These are phyloP conservation scores for Geotrypetes seraphini DNA, from an alignment of 2,797 vertebrate species.

Conservation along the genomic window DNA sequence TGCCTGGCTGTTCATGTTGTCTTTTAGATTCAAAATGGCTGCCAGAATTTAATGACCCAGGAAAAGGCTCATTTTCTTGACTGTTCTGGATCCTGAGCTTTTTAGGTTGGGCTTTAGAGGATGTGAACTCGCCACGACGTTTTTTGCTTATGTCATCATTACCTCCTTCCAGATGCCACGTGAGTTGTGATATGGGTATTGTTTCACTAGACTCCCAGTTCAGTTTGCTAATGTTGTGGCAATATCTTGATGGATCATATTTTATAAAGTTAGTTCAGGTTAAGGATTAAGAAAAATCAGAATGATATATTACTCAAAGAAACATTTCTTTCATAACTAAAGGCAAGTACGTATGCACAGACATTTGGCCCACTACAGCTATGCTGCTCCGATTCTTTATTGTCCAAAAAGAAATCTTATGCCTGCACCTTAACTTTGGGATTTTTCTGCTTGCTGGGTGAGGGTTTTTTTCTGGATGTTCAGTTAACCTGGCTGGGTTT, in stretches of 20 bases:
- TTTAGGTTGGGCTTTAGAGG: conserved; percentile 25
- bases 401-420: too few species aligned
- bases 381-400: too few species aligned
- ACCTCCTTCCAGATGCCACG: conserved; percentile 69
- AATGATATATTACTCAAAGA: not conserved
- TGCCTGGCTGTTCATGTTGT: not conserved
- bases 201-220: conserved; percentile 25
- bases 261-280: conserved; percentile 62
- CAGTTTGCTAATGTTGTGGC: conserved; percentile 85
- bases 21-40: not conserved
- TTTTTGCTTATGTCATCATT: conserved; percentile 69
- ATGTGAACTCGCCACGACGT: conserved; percentile 64
- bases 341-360: not conserved
- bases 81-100: conserved; percentile 31
- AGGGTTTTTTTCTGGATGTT: too few species aligned
- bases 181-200: conserved; percentile 64
- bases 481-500: too few species aligned
- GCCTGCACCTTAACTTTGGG: too few species aligned
- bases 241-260: conserved; percentile 92
- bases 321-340: not conserved
- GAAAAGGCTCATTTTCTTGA: too few species aligned
- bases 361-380: too few species aligned
- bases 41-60: not conserved
- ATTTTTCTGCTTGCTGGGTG: too few species aligned
- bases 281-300: conserved; percentile 39